Evolutionary conservation across 2,113 vertebrate genomes (phyloP).

Genomic region (Corythornis madagascariensis): DNA sequence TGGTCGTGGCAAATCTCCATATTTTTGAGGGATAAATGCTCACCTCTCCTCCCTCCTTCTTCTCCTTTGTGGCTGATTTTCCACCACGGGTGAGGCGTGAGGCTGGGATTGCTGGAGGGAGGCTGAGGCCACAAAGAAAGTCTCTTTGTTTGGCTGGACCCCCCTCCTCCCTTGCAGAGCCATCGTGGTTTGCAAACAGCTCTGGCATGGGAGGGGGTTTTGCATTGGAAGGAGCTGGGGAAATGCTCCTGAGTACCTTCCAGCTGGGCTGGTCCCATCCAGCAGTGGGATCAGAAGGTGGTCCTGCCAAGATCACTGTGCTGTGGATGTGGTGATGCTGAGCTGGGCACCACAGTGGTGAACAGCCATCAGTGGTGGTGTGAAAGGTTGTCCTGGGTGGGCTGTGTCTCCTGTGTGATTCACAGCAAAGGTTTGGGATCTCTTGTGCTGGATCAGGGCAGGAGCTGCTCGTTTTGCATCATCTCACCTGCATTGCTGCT

Average conservation of each 20-base stretch:
- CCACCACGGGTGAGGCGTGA: rapidly evolving
- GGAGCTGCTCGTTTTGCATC: background rate
- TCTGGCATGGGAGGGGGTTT: background rate
- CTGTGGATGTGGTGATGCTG: rapidly evolving
- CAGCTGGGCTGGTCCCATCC: background rate
- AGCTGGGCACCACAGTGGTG: rapidly evolving
- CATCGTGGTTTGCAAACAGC: background rate
- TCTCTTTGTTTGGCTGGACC: rapidly evolving
- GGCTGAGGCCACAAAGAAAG: background rate
- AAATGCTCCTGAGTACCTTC: background rate
- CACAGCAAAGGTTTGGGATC: background rate
- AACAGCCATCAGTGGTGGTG: background rate
- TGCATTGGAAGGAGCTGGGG: background rate
- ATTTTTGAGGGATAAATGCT: conserved; percentile 39
- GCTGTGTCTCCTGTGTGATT: background rate
- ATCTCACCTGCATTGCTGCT: background rate
- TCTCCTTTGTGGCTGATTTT: background rate
- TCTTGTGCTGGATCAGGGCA: background rate
- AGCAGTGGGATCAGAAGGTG: background rate
- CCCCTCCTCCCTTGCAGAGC: background rate
- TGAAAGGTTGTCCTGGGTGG: background rate
- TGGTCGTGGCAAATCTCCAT: conserved; percentile 28
- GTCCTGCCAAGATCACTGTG: background rate
- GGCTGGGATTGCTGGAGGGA: background rate
- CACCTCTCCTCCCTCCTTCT: conserved; percentile 15